Evolutionary conservation across 2,888 invertebrate genomes (phyloP), one percentile per base, ranked within the genome.

Genomic region (Hemithea aestivaria): DNA sequence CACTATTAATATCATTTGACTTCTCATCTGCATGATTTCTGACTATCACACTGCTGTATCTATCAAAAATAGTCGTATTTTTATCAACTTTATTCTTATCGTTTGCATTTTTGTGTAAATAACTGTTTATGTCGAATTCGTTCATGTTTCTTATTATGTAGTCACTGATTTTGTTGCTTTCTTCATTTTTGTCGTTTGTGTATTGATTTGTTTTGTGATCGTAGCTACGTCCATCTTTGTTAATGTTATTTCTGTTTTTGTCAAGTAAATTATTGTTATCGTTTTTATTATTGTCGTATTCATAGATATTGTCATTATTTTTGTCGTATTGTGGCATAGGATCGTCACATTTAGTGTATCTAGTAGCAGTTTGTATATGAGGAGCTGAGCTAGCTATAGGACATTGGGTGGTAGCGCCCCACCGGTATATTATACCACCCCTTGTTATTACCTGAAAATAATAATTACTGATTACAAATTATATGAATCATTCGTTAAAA

Each of bases 321-420:
- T 45, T 29, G 7, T 50, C 44, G 4, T 48, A 40, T 9, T 50
- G 39, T 10, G 41, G 26, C 36, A 48, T 28, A 16, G 51, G 39
- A 20, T 48, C 47, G 26, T 53, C 41, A 35, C 83, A 83, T 40
- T 56, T 56, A 32, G 60, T 62, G 51, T 76, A 62, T 26, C 76
- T 62, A 0, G 67, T 47, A 0, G 73, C 56, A 0, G 70, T 68
- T 10, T 66, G 62, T 2, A 73, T 62, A 39, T 73, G 68, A 33
- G 66, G 66, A 0, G 57, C 55, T 1, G 70, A 53, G 27, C 58
- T 72, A 1, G 69, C 52, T 1, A 67, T 54, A 0, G 85, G 83
- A 27, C 87, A 88, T 47, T 87, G 87, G 0, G 83, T 83, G 0
- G 84, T 83, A 0, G 81, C 81, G 1, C 87, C 87, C 87, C 87